phyloP scores from a whole-genome alignment of 2,113 vertebrate genomes.

The Equus quagga region DNA sequence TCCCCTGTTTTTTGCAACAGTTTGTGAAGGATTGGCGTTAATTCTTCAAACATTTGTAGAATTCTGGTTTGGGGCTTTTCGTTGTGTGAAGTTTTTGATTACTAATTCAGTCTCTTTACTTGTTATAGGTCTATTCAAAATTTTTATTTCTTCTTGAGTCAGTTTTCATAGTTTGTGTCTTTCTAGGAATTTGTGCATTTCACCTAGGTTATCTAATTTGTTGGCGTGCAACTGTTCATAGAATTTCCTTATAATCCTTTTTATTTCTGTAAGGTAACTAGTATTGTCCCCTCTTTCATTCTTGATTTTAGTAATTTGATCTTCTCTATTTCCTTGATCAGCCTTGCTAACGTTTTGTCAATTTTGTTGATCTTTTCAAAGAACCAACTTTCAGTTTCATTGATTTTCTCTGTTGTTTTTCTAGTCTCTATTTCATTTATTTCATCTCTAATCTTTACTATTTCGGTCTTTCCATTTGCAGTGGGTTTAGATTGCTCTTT shows the following conservation, averaged over 20 bases:
- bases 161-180: neutral
- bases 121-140: neutral
- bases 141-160: conserved; percentile 6
- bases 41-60: neutral
- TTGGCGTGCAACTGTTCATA: neutral
- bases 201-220: neutral
- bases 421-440: neutral
- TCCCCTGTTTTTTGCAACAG: neutral
- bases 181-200: neutral
- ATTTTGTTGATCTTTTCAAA: neutral
- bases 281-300: neutral
- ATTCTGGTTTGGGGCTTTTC: neutral
- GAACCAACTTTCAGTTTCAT: neutral
- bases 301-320: neutral
- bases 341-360: neutral
- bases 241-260: neutral
- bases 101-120: neutral
- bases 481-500: neutral
- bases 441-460: neutral
- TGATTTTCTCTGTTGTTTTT: neutral
- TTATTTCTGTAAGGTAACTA: neutral
- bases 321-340: neutral
- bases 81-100: neutral
- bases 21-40: neutral
- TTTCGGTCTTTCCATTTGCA: conserved; percentile 18